These are phyloP conservation scores for Nothocercus julius DNA, from an alignment of 2,113 vertebrate genomes.

Conservation along the genomic window DNA sequence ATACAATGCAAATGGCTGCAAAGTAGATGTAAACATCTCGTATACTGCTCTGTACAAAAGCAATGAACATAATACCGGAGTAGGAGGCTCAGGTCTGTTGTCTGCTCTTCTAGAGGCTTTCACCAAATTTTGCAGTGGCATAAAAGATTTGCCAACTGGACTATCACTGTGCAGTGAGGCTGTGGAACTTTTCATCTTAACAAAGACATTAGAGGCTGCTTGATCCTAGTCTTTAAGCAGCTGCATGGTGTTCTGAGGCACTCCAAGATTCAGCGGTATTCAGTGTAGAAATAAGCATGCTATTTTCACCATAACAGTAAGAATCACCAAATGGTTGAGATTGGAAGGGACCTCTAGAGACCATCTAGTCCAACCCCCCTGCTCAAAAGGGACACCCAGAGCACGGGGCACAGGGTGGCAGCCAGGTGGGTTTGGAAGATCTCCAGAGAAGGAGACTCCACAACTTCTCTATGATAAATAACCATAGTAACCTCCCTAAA, in stretches of 20 bases:
- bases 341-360: no score
- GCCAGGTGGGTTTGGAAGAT: no score
- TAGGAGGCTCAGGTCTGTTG: neutral
- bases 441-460: no score
- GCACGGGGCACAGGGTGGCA: no score
- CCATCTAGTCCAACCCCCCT: no score
- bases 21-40: neutral
- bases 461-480: no score
- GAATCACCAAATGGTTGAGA: no score
- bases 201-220: neutral
- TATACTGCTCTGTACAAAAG: neutral
- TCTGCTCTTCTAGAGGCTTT: neutral
- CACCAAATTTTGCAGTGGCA: neutral
- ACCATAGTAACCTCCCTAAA: no score
- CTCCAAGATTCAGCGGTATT: neutral
- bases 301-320: no score
- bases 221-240: neutral
- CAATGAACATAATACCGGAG: neutral
- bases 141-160: neutral
- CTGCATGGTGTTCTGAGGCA: neutral
- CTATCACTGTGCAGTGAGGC: constrained; percentile 5
- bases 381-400: no score
- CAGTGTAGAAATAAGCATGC: neutral
- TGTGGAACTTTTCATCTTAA: neutral
- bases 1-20: neutral